A percentile compares a stretch with the other conserved stretches of the same genome.
These are phyloP conservation scores for Chelon auratus DNA, from an alignment of 2,797 vertebrate genomes.

Conservation along the genomic window DNA sequence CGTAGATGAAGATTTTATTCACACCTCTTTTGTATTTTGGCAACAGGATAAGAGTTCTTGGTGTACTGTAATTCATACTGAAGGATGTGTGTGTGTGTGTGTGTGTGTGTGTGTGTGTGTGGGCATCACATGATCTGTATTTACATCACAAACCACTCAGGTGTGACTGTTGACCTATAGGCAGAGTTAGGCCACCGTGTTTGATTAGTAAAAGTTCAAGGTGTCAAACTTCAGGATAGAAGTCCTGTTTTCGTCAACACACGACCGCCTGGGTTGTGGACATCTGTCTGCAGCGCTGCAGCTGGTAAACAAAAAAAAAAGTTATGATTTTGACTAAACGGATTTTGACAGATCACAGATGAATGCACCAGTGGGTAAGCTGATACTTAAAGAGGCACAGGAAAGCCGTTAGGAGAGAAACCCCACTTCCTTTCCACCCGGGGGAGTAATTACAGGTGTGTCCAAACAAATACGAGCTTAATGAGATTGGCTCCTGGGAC, in stretches of 20 bases:
- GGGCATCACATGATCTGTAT: constrained; percentile 12
- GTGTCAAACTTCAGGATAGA: neutral
- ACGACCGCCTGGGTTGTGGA: neutral
- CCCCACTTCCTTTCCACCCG: constrained; percentile 1
- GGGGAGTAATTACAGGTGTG: constrained; percentile 67
- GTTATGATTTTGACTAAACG: neutral
- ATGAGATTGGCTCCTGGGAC: constrained; percentile 40
- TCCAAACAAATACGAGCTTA: constrained; percentile 45
- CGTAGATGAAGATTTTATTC: neutral
- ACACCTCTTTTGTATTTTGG: neutral
- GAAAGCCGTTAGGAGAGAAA: constrained; percentile 16
- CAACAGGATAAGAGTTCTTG: neutral
- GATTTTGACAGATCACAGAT: constrained; percentile 16
- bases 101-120: neutral
- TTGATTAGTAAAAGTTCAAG: constrained; percentile 1
- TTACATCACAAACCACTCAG: constrained; percentile 45
- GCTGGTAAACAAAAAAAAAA: neutral
- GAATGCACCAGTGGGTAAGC: constrained; percentile 30
- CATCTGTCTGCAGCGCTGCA: neutral
- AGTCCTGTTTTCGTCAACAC: neutral
- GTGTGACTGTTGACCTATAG: constrained; percentile 17
- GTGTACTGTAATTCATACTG: neutral
- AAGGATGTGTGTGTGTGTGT: neutral
- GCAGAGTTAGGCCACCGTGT: neutral
- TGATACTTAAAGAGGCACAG: constrained; percentile 28